Conservation (phyloP, 1,140 invertebrate genomes). For the Drosophila aff. region DNA sequence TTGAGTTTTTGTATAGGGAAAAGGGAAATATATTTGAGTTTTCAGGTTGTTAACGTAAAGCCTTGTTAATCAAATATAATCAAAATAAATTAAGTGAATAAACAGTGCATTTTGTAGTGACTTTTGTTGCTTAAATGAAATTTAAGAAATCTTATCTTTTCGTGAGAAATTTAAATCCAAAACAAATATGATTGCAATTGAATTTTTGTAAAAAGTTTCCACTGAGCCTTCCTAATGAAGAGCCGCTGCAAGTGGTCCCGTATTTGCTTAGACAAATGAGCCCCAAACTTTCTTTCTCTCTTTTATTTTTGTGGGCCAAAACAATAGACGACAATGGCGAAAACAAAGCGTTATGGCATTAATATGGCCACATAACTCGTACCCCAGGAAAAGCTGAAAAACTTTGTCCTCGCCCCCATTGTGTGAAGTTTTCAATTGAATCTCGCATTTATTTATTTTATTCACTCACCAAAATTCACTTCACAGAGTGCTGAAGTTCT, state of each 20-base stretch:
- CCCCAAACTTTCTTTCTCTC: conserved; percentile 19
- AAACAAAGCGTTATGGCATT: conserved; percentile 44
- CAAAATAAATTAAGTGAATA: background rate
- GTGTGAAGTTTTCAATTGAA: conserved; percentile 58
- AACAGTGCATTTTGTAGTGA: too few species aligned
- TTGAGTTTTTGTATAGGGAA: background rate
- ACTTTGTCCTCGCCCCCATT: conserved; percentile 25
- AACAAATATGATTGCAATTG: background rate
- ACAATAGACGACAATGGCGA: conserved; percentile 24
- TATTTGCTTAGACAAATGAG: conserved; percentile 43
- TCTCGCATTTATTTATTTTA: conserved; percentile 60
- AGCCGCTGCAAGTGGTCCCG: conserved; percentile 1
- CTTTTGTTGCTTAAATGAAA: too few species aligned
- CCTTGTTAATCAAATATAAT: background rate
- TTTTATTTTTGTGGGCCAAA: background rate
- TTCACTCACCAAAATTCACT: conserved; percentile 13
- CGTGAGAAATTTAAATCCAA: background rate
- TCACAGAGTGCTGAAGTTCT: conserved; percentile 78
- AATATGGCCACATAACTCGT: conserved; percentile 20
- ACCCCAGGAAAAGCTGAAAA: conserved; percentile 13
- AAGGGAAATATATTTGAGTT: background rate
- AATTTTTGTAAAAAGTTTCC: too few species aligned
- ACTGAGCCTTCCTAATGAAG: background rate
- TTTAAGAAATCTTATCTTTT: too few species aligned
- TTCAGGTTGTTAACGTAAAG: background rate